These are phyloP conservation scores for Epinephelus moara DNA, from an alignment of 2,113 vertebrate species.

Conservation along the genomic window DNA sequence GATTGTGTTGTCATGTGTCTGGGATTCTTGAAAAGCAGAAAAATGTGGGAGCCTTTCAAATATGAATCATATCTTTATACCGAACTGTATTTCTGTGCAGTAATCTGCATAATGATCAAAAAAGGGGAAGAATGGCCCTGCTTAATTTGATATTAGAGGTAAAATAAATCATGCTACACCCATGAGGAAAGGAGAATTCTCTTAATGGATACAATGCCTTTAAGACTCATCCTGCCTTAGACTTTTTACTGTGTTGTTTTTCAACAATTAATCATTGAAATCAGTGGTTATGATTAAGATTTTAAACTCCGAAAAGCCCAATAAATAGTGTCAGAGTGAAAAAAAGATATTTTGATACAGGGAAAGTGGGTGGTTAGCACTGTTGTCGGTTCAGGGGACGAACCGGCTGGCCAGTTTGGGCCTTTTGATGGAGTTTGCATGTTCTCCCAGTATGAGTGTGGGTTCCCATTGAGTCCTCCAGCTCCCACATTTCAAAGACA, in stretches of 20 bases:
- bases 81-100: no score
- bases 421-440: no score
- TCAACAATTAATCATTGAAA: slow-evolving; percentile 31
- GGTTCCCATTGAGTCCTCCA: no score
- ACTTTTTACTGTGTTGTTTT: slow-evolving; percentile 8
- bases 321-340: neutral
- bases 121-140: neutral
- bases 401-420: no score
- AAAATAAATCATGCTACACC: slow-evolving; percentile 32
- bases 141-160: slow-evolving; percentile 20
- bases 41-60: neutral
- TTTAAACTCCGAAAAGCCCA: neutral
- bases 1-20: neutral
- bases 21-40: slow-evolving; percentile 10
- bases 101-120: no score
- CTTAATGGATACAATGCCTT: neutral
- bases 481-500: no score
- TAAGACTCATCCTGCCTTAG: no score
- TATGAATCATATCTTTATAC: neutral
- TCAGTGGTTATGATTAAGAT: slow-evolving; percentile 14
- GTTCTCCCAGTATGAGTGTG: no score
- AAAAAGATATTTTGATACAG: no score
- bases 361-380: no score
- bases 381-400: no score
- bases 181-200: slow-evolving; percentile 17